phyloP scores from a whole-genome alignment of 2,888 invertebrate species.

The Eueremaeus valkanovi region DNA sequence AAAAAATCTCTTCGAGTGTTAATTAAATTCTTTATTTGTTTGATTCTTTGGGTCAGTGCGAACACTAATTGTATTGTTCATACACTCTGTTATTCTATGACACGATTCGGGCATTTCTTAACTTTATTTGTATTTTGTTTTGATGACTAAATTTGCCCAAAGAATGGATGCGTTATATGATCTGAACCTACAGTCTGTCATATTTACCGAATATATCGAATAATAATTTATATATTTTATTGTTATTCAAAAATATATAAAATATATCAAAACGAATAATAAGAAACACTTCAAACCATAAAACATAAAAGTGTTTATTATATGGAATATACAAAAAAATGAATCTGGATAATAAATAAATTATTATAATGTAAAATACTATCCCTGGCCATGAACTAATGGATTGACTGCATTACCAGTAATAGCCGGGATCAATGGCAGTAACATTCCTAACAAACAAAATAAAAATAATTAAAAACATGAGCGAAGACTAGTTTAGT shows the following conservation, averaged over 20 bases:
- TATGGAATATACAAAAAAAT: no score
- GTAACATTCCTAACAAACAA: background rate
- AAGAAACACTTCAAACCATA: no score
- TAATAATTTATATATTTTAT: background rate
- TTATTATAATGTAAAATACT: background rate
- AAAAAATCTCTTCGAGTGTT: background rate
- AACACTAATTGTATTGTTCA: background rate
- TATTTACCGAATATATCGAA: background rate
- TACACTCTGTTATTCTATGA: background rate
- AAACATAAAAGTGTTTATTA: no score
- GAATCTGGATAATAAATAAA: no score
- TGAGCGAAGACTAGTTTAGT: no score
- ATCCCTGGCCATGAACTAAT: background rate
- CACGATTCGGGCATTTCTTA: background rate
- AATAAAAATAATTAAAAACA: background rate
- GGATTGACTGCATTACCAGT: background rate
- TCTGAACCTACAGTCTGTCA: no score
- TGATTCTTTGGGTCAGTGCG: constrained; percentile 14
- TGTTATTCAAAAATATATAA: background rate
- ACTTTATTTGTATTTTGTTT: no score
- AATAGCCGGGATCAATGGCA: constrained; percentile 13
- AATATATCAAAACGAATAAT: no score
- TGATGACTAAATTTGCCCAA: no score
- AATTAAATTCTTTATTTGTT: background rate
- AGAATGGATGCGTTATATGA: no score